These are phyloP conservation scores for Holcopasites calliopsidis DNA, from an alignment of 1,140 invertebrate species.

Conservation along the genomic window DNA sequence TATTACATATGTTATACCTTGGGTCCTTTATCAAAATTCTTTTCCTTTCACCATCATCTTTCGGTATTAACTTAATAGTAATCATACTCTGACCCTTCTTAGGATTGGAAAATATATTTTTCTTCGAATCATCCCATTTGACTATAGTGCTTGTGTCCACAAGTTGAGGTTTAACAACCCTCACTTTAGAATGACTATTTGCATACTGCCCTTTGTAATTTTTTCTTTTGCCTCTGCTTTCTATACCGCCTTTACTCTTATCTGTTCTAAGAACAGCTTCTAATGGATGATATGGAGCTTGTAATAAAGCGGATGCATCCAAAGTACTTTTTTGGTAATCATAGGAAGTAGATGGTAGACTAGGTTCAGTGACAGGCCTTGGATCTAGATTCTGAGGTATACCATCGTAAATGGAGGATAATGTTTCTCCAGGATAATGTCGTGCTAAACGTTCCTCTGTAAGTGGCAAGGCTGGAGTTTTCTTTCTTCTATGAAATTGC, in stretches of 20 bases:
- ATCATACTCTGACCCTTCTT: constrained; percentile 69
- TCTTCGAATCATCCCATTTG: constrained; percentile 35
- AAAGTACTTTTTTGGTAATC: not conserved
- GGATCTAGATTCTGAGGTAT: constrained; percentile 64
- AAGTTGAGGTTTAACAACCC: constrained; percentile 64
- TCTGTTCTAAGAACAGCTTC: constrained; percentile 53
- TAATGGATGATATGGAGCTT: constrained; percentile 58
- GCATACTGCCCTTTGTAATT: constrained; percentile 71
- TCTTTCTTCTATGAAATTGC: constrained; percentile 69
- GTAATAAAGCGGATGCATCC: constrained; percentile 4
- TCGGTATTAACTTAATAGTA: constrained; percentile 67
- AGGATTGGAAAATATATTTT: constrained; percentile 65
- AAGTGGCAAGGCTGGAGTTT: constrained; percentile 63
- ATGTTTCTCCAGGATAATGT: constrained; percentile 64
- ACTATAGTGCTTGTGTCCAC: constrained; percentile 67
- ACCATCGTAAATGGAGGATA: constrained; percentile 63
- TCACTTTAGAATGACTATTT: constrained; percentile 52
- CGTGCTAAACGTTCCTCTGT: constrained; percentile 61
- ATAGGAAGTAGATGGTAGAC: constrained; percentile 53
- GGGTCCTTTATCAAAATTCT: constrained; percentile 70
- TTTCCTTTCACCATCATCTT: constrained; percentile 55
- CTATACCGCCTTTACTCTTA: not conserved
- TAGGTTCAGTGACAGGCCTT: constrained; percentile 58
- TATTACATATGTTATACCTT: constrained; percentile 51
- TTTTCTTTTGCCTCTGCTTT: constrained; percentile 65